Evolutionary conservation across 2,888 invertebrate genomes (phyloP), one percentile per base, ranked within the genome.

Genomic region (Molanna angustata): DNA sequence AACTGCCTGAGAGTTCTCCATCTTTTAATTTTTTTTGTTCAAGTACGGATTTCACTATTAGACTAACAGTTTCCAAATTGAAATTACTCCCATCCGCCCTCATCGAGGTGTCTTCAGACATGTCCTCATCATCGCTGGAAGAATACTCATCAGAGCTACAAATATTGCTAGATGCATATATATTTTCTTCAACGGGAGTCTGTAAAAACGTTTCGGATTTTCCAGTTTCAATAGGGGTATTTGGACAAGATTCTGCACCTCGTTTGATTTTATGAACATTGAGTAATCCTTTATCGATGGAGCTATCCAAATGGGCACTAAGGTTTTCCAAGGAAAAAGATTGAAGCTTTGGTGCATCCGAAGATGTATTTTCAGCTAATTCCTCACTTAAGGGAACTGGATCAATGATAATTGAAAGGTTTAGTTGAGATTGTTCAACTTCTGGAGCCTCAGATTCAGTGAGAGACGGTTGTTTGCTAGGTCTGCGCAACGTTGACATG

Each of bases 11-110:
- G 2, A 35, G n/a, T 6, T 31, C 16, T 16, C 20, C 37, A 9
- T 37, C 31, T 20, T 17, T 17, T 9, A 73, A 63, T 0, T 67
- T 60, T 49, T 69, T 68, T 18, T 73, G 68, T 50, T 67, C 73
- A 32, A 77, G 61, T 16, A 82, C 79, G 22, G 79, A 76, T 61
- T 78, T 75, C 3, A 82, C 78, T 17, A 83, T 73, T 43, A 79
- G 77, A 62, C 79, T 79, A 1, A 81, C 76, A 7, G 82, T 81
- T 63, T 82, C 82, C 39, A 74, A 62, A 20, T 70, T 67, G 31
- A 66, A 67, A 43, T 76, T 72, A 40, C 61, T 62, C 7, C 49
- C 51, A 35, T 56, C 58, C 14, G 60, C 60, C 35, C 69, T 67
- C 55, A 79, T 78, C n/a, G 68, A 66, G 33, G 65, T 64, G 17